These are phyloP conservation scores for Plemyria rubiginata DNA, from an alignment of 2,888 invertebrate genomes.

Conservation along the genomic window DNA sequence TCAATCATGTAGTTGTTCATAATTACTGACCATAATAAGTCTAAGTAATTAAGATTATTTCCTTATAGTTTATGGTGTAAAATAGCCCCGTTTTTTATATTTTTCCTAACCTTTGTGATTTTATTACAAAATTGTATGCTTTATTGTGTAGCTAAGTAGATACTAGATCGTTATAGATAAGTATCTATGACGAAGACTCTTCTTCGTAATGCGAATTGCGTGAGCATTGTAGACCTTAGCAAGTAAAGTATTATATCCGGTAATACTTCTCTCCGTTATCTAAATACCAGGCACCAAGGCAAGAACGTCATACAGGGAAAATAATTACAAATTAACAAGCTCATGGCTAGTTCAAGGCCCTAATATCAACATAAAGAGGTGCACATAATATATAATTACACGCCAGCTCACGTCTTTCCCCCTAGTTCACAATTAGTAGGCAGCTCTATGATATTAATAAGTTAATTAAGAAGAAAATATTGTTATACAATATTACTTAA, in stretches of 20 bases:
- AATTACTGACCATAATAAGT: constrained; percentile 5
- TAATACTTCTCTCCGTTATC: constrained; percentile 1
- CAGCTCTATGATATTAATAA: too few relatives aligned
- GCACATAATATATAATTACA: neutral
- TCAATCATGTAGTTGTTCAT: neutral
- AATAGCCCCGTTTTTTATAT: neutral
- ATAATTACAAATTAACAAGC: constrained; percentile 16
- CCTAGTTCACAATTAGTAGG: too few relatives aligned
- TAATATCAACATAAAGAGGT: neutral
- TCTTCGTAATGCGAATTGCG: constrained; percentile 1
- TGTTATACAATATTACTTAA: too few relatives aligned
- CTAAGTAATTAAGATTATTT: constrained; percentile 5
- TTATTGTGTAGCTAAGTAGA: neutral
- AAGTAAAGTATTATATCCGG: constrained; percentile 4
- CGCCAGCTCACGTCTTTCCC: too few relatives aligned
- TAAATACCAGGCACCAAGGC: constrained; percentile 1
- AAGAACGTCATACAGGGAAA: constrained; percentile 25
- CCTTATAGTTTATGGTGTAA: neutral
- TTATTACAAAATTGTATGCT: neutral
- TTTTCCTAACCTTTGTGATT: neutral
- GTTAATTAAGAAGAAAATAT: too few relatives aligned
- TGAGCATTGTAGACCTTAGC: neutral
- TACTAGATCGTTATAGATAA: neutral
- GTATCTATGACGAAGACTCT: neutral
- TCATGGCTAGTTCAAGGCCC: constrained; percentile 33